These are phyloP conservation scores for Zosterops borbonicus DNA, from an alignment of 2,113 vertebrate genomes.

Conservation along the genomic window DNA sequence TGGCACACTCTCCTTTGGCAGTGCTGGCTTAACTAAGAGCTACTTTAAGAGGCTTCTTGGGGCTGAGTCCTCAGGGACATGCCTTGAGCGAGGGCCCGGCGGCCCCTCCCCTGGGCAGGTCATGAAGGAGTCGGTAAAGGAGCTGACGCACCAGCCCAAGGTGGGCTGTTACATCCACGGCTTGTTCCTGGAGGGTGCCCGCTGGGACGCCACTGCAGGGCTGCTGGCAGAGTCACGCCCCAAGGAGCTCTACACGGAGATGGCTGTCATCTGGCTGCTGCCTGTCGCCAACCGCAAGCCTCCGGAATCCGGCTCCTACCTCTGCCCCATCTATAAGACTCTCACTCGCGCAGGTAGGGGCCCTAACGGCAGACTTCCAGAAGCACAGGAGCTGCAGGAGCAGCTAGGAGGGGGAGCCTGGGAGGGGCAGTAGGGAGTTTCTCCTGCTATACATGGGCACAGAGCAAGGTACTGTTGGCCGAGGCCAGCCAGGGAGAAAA, in stretches of 20 bases:
- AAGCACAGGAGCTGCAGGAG: background rate
- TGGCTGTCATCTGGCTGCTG: conserved; percentile 86
- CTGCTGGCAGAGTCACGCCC: conserved; percentile 79
- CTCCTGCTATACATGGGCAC: background rate
- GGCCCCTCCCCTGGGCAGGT: conserved; percentile 68
- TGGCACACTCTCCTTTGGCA: background rate
- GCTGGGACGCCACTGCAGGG: conserved; percentile 75
- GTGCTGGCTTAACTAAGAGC: background rate
- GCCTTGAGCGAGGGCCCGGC: background rate
- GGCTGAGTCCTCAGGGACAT: background rate
- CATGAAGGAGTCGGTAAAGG: conserved; percentile 47
- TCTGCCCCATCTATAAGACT: conserved; percentile 94
- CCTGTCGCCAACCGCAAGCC: conserved; percentile 76
- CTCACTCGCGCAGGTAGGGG: conserved; percentile 85
- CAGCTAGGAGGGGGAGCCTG: background rate
- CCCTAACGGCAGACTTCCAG: background rate
- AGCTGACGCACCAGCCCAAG: conserved; percentile 72
- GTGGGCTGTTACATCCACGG: conserved; percentile 86
- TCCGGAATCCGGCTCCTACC: conserved; percentile 73
- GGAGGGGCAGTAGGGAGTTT: background rate
- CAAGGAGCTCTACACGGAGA: conserved; percentile 89
- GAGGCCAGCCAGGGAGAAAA: background rate
- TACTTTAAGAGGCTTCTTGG: background rate
- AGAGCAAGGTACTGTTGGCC: background rate
- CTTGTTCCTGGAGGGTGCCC: conserved; percentile 88